These are phyloP conservation scores for Rhabdomys dilectus DNA, from an alignment of 2,113 vertebrate species.

Conservation along the genomic window DNA sequence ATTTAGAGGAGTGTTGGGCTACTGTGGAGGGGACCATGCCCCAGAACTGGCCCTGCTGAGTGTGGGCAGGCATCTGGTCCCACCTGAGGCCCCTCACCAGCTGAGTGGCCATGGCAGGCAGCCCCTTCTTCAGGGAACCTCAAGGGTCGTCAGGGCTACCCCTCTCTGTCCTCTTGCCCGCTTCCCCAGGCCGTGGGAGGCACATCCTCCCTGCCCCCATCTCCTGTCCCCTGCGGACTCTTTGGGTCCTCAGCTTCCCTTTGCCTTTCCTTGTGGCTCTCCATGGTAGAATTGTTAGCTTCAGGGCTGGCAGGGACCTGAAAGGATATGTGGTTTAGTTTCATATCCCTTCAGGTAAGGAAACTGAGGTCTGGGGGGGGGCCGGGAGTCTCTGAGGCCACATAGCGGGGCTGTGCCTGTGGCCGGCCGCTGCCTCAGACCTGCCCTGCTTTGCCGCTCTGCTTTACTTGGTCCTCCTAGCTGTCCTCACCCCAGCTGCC, in stretches of 20 bases:
- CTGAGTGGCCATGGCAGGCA: accelerated
- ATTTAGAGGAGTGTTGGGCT: neutral
- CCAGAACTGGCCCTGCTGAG: neutral
- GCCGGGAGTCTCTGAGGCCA: neutral
- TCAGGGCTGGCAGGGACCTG: neutral
- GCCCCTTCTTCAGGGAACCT: neutral
- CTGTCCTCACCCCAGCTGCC: constrained; percentile 20
- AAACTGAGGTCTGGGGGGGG: neutral
- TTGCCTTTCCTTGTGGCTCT: neutral
- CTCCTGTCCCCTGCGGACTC: neutral
- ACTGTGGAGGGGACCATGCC: neutral
- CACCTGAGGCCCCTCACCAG: neutral
- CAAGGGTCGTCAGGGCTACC: neutral
- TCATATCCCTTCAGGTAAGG: constrained; percentile 17
- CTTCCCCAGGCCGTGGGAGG: neutral
- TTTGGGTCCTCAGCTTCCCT: accelerated
- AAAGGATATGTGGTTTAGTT: neutral
- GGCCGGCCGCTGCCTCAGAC: constrained; percentile 61
- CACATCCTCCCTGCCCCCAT: neutral
- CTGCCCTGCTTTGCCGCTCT: constrained; percentile 45
- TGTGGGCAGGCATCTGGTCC: neutral
- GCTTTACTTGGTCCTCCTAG: constrained; percentile 22
- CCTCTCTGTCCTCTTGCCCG: neutral
- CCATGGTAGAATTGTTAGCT: neutral
- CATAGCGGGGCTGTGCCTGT: neutral